These are phyloP conservation scores for Spodoptera littoralis DNA, from an alignment of 2,888 invertebrate species.

Conservation along the genomic window DNA sequence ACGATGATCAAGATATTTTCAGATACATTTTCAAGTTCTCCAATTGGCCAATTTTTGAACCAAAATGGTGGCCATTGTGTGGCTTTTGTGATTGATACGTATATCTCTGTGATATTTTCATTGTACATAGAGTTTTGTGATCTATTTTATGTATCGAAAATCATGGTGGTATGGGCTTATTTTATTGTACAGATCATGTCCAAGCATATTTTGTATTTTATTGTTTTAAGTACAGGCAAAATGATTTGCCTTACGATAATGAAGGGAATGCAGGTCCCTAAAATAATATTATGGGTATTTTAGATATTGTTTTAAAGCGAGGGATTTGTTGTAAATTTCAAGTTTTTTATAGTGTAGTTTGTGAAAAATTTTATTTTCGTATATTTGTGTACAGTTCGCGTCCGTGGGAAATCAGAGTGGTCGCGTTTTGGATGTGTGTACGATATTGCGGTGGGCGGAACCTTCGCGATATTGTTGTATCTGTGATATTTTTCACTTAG, in stretches of 20 bases:
- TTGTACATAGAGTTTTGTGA: constrained; percentile 81
- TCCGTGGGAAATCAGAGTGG: constrained; percentile 73
- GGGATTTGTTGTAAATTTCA: constrained; percentile 77
- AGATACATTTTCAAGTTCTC: constrained; percentile 44
- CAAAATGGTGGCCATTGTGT: constrained; percentile 31
- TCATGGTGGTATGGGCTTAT: constrained; percentile 72
- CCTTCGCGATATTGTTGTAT: constrained; percentile 69
- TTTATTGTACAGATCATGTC: constrained; percentile 77
- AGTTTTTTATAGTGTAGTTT: constrained; percentile 78
- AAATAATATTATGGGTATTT: constrained; percentile 62
- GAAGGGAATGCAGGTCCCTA: constrained; percentile 38
- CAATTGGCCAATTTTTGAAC: constrained; percentile 45
- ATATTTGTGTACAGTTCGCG: constrained; percentile 81
- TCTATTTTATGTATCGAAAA: constrained; percentile 77
- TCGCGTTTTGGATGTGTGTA: constrained; percentile 79
- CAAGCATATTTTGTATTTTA: constrained; percentile 70
- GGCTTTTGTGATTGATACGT: constrained; percentile 52
- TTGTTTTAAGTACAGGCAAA: constrained; percentile 64
- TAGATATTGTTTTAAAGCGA: constrained; percentile 73
- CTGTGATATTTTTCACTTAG: constrained; percentile 79
- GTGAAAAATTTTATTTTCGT: constrained; percentile 81
- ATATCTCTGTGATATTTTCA: constrained; percentile 78
- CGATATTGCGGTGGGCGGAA: constrained; percentile 65
- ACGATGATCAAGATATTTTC: constrained; percentile 44
- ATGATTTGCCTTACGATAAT: constrained; percentile 23